phyloP scores from a whole-genome alignment of 2,888 invertebrate genomes.

The Tortricodes alternella region DNA sequence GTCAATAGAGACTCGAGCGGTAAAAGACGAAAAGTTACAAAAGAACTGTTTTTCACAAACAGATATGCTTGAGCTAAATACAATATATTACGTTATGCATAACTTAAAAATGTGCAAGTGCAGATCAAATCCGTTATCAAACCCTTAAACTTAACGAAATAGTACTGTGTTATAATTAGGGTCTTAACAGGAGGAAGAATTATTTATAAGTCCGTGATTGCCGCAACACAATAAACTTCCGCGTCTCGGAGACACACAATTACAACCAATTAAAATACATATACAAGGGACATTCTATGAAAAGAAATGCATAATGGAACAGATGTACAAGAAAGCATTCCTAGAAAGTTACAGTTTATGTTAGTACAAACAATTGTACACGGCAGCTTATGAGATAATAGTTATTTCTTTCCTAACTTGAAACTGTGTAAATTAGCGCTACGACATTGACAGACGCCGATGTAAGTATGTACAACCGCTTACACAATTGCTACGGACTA shows the following conservation, averaged over 20 bases:
- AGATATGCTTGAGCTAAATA: background rate
- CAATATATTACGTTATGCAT: too few species aligned
- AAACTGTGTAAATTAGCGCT: constrained; percentile 13
- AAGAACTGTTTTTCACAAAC: background rate
- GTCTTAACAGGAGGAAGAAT: too few species aligned
- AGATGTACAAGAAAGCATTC: constrained; percentile 35
- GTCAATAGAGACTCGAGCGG: too few species aligned
- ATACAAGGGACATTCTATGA: constrained; percentile 37
- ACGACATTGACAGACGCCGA: constrained; percentile 14
- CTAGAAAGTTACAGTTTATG: constrained; percentile 28
- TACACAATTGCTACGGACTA: background rate
- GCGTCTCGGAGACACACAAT: constrained; percentile 23
- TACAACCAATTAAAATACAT: constrained; percentile 38
- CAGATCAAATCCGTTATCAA: too few species aligned
- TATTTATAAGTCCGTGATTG: constrained; percentile 8
- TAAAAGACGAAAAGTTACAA: background rate
- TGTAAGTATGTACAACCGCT: background rate
- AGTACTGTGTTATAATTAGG: too few species aligned
- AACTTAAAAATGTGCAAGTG: too few species aligned
- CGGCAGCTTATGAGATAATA: constrained; percentile 5
- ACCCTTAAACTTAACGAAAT: too few species aligned
- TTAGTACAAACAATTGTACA: constrained; percentile 23
- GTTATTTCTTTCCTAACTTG: constrained; percentile 9
- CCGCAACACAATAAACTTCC: constrained; percentile 39
- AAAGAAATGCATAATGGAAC: constrained; percentile 41